Evolutionary conservation across 2,113 vertebrate genomes (phyloP).

Genomic region (Anguilla japonica): DNA sequence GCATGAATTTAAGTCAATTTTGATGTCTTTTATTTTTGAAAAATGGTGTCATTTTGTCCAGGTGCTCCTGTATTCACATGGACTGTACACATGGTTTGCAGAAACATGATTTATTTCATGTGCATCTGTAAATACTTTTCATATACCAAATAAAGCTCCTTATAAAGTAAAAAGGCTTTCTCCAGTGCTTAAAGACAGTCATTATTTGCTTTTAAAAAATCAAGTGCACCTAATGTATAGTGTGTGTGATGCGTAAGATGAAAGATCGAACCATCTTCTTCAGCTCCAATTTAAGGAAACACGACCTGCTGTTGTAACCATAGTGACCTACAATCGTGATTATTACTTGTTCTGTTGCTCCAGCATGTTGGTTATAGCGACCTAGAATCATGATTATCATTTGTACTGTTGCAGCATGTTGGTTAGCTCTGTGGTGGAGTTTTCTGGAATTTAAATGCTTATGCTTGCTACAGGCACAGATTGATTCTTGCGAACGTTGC

Average conservation of each 20-base stretch:
- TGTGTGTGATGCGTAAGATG: too few species aligned
- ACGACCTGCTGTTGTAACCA: background rate
- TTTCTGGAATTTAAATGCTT: background rate
- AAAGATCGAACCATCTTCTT: background rate
- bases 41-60: constrained; percentile 17
- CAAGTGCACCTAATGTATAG: background rate
- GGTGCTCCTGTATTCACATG: constrained; percentile 20
- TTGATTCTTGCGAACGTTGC: background rate
- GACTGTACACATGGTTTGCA: background rate
- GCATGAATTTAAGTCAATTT: constrained; percentile 46
- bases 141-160: constrained; percentile 40
- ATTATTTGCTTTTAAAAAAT: background rate
- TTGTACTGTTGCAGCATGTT: background rate
- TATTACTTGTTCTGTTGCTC: background rate
- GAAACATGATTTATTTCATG: constrained; percentile 17
- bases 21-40: constrained; percentile 41
- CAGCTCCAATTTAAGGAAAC: background rate
- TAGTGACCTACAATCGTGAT: background rate
- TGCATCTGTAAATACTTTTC: constrained; percentile 50
- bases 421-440: background rate
- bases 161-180: background rate
- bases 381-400: background rate
- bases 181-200: background rate
- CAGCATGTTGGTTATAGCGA: background rate
- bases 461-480: background rate